phyloP scores from a whole-genome alignment of 2,113 vertebrate genomes.

The Montifringilla adamsi region DNA sequence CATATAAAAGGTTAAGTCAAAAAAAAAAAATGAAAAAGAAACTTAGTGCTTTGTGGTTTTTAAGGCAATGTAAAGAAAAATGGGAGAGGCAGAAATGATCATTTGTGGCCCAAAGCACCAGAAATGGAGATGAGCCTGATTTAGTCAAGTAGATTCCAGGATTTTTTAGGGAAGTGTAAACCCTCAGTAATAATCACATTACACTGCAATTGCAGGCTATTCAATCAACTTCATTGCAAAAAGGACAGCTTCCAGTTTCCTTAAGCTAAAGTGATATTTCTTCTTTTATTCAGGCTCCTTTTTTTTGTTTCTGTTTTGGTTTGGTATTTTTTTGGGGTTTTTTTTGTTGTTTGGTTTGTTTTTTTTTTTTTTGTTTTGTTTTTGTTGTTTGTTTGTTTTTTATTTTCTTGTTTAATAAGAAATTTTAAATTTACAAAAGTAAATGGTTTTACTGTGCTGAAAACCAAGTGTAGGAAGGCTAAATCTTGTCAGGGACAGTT shows the following conservation, averaged over 20 bases:
- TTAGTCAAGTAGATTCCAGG: neutral
- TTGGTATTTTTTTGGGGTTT: neutral
- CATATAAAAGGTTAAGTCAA: neutral
- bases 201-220: neutral
- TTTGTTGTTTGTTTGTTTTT: neutral
- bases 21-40: neutral
- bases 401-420: neutral
- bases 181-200: neutral
- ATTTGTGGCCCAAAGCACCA: neutral
- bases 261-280: neutral
- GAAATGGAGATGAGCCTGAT: neutral
- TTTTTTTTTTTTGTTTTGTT: neutral
- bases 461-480: neutral
- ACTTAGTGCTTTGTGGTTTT: neutral
- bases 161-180: neutral
- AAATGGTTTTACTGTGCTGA: neutral
- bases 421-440: neutral
- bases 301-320: neutral
- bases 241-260: neutral
- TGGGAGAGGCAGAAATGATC: neutral
- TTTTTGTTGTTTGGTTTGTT: neutral
- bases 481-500: neutral
- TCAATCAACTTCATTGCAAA: neutral
- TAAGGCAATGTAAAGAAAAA: neutral
- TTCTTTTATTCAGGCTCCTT: neutral